phyloP scores from a whole-genome alignment of 2,113 vertebrate species.

The Lota lota region DNA sequence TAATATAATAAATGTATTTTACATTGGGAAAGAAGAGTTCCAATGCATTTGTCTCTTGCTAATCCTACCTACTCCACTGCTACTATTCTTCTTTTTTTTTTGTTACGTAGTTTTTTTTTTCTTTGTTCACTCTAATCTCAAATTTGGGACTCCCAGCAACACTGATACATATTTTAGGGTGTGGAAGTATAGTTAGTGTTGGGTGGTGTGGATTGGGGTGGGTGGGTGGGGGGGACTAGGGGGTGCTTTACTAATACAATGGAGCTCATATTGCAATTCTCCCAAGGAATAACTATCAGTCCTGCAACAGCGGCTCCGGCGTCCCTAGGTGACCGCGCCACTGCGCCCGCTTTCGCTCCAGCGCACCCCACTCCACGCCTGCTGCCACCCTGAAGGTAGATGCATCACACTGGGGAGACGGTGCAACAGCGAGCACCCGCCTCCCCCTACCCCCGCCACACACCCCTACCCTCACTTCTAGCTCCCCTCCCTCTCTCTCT shows the following conservation, averaged over 20 bases:
- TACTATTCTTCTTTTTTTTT: background rate
- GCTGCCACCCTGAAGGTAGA: conserved; percentile 82
- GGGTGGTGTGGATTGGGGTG: conserved; percentile 22
- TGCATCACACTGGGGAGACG: conserved; percentile 75
- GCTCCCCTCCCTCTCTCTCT: conserved; percentile 31
- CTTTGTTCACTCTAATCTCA: conserved; percentile 8
- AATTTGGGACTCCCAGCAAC: conserved; percentile 43
- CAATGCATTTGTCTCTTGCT: no score
- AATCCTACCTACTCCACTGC: no score
- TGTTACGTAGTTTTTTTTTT: background rate
- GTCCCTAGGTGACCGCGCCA: conserved; percentile 81
- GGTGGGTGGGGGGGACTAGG: conserved; percentile 30
- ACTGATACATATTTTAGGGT: conserved; percentile 42
- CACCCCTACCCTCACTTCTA: conserved; percentile 7
- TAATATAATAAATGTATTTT: no score
- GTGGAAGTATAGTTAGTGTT: conserved; percentile 17
- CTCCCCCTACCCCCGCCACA: conserved; percentile 27
- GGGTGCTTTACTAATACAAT: conserved; percentile 73
- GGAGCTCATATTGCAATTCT: conserved; percentile 78
- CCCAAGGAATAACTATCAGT: conserved; percentile 82
- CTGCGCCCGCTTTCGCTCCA: conserved; percentile 76
- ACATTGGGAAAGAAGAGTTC: no score
- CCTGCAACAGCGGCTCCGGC: conserved; percentile 77
- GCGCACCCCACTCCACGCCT: conserved; percentile 77
- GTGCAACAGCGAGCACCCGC: conserved; percentile 63